Evolutionary conservation across 30 jellyfish, hydroid and myxozoan species (phyloP), one percentile per base, ranked within the genome.

Genomic region (Turritopsis rubra): DNA sequence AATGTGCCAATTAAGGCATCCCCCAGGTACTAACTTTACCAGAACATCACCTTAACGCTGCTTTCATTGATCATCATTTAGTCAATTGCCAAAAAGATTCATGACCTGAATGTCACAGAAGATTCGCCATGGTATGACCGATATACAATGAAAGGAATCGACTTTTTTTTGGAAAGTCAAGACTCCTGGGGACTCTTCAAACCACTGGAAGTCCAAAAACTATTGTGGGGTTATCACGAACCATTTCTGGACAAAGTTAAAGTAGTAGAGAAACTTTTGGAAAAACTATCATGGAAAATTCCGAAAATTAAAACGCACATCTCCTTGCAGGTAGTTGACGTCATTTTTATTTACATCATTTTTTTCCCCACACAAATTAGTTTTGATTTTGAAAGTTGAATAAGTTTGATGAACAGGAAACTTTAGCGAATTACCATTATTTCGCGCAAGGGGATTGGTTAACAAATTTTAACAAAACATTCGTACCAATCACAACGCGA

Each of bases 241-340:
- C 71, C 92, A 16, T 74, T 85, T 16, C 84, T 90, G 66, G 71
- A 71, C 1, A 79, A 76, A 52, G 30, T 79, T 19, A 75, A 85
- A 21, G 28, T 21, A 18, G 53, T 79, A 73, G 75, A 88, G 83
- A 84, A 83, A 54, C 65, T 29, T 54, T 88, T 31, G 75, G 92
- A 91, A 88, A 86, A 77, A 21, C 53, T 88, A n/a, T 71, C 87
- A 18, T 3, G 5, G 60, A 41, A 41, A 13, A 82, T 80, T 13
- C 85, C 89, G 30, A 72, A 53, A n/a, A 26, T 90, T 29, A 85
- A 85, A 52, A 88, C 97, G 18, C 73, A 54, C 31, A 31, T 90
- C 28, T 87, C 93, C 52, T 79, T 90, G 7, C 97, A 90, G 97
- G 97, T 90, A 41, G 13, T 41, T n/a, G n/a, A n/a, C n/a, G n/a